Evolutionary conservation across 2,797 vertebrate species (phyloP).

Genomic region (Streptopelia turtur): DNA sequence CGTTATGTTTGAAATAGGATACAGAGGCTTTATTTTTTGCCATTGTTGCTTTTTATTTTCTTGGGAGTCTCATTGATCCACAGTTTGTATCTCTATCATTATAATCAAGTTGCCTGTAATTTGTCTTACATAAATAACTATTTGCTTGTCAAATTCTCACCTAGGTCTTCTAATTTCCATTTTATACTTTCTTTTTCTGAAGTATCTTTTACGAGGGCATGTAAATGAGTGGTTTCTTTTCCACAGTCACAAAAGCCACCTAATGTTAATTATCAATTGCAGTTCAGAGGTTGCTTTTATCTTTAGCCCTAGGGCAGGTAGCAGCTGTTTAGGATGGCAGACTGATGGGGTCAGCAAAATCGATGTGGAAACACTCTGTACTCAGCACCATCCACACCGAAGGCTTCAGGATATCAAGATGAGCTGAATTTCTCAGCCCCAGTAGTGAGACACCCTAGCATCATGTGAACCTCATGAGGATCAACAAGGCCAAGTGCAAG

Average conservation of each 20-base stretch:
- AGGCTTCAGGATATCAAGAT: neutral
- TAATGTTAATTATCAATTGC: neutral
- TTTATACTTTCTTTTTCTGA: neutral
- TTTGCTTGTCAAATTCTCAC: slow-evolving; percentile 52
- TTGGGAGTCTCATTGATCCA: neutral
- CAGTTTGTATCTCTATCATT: neutral
- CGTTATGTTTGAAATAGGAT: neutral
- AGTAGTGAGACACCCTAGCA: neutral
- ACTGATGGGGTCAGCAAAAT: neutral
- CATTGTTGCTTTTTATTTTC: neutral
- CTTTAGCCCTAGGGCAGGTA: neutral
- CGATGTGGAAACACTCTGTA: neutral
- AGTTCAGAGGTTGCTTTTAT: neutral
- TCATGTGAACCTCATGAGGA: neutral
- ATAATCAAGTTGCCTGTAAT: neutral
- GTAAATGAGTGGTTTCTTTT: slow-evolving; percentile 13
- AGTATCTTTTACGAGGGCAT: neutral
- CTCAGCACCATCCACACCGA: neutral
- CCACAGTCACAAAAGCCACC: neutral
- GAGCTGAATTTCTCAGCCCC: neutral
- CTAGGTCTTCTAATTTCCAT: slow-evolving; percentile 23
- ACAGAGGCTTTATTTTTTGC: neutral
- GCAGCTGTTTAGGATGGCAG: neutral
- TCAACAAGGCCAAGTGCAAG: neutral
- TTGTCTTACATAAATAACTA: neutral